Evolutionary conservation across 2,888 invertebrate genomes (phyloP).

Genomic region (Agapostemon virescens): DNA sequence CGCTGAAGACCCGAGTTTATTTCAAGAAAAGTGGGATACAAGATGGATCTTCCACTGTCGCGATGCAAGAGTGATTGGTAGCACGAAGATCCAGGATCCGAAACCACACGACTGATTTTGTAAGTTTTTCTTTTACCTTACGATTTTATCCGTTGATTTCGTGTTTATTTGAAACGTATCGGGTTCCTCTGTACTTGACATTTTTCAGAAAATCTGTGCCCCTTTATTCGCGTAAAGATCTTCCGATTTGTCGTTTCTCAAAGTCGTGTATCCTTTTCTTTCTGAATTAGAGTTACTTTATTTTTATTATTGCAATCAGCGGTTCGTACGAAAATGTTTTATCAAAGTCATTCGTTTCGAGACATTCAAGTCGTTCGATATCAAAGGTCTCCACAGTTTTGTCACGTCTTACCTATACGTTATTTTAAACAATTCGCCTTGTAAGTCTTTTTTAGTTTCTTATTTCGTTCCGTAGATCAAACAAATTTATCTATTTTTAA

Average conservation of each 20-base stretch:
- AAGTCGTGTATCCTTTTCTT: not conserved
- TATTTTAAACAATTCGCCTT: not conserved
- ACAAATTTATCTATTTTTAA: not conserved
- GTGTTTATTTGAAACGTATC: not conserved
- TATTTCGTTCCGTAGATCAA: too few species aligned
- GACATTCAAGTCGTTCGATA: too few species aligned
- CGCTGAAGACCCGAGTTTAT: not conserved
- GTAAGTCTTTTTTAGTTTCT: not conserved
- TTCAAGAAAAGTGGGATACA: not conserved
- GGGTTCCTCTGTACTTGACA: not conserved
- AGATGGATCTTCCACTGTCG: not conserved
- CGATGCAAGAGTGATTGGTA: slow-evolving; percentile 20
- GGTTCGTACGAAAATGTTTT: not conserved
- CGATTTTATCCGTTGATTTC: not conserved
- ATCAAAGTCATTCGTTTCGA: not conserved
- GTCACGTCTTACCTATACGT: not conserved
- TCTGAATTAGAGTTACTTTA: not conserved
- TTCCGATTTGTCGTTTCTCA: not conserved
- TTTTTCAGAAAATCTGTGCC: not conserved
- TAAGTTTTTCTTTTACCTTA: slow-evolving; percentile 21
- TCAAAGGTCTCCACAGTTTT: not conserved
- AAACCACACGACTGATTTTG: not conserved
- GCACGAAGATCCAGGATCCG: not conserved
- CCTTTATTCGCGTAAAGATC: not conserved
- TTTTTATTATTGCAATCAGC: not conserved